Conservation (phyloP, 1,140 invertebrate species). For the Drosophila persimilis region DNA sequence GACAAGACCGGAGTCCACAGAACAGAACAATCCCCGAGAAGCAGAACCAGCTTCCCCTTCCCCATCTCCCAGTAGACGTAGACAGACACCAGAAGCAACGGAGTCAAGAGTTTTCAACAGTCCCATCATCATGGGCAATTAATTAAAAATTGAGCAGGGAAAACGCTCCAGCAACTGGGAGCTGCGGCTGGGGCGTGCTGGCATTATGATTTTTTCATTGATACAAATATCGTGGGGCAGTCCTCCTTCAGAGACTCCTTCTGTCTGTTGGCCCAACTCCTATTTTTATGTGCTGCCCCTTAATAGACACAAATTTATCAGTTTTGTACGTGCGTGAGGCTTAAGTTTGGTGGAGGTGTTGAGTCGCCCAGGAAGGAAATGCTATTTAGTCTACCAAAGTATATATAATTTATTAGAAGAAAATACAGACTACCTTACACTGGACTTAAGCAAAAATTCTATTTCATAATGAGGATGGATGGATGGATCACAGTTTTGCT, state of each 20-base stretch:
- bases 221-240: slow-evolving; percentile 66
- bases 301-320: slow-evolving; percentile 78
- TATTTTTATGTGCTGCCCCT: slow-evolving; percentile 60
- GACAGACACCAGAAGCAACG: slow-evolving; percentile 9
- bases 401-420: slow-evolving; percentile 53
- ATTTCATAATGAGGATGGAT: slow-evolving; percentile 25
- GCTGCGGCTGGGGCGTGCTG: slow-evolving; percentile 66
- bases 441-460: slow-evolving; percentile 17
- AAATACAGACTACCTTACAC: slow-evolving; percentile 41
- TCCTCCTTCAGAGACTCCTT: slow-evolving; percentile 8
- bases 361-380: slow-evolving; percentile 15
- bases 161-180: slow-evolving; percentile 23
- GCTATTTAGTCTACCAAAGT: slow-evolving; percentile 10
- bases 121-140: slow-evolving; percentile 78
- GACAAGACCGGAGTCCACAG: slow-evolving; percentile 36
- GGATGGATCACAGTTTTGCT: slow-evolving; percentile 45
- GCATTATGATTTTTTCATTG: slow-evolving; percentile 80
- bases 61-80: not conserved
- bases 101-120: slow-evolving; percentile 67
- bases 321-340: slow-evolving; percentile 64
- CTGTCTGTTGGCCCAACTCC: slow-evolving; percentile 19
- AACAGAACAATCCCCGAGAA: no score
- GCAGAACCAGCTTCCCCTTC: slow-evolving; percentile 29
- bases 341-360: slow-evolving; percentile 50
- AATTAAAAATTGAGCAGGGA: slow-evolving; percentile 66